Conservation (phyloP, 2,888 invertebrate genomes). For the Cheilosia impressa region DNA sequence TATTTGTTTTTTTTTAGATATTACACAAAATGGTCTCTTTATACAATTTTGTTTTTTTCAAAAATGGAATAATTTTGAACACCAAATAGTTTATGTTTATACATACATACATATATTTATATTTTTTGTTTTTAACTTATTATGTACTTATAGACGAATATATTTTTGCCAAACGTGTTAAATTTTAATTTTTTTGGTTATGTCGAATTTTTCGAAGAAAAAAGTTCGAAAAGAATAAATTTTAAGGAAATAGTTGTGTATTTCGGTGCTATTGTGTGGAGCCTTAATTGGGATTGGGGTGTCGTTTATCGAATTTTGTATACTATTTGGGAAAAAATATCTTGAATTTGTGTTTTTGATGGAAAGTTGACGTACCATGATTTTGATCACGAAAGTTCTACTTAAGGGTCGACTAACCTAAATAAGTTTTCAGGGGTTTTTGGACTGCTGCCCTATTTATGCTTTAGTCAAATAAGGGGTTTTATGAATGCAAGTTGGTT, state of each 20-base stretch:
- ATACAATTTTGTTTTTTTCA: conserved; percentile 50
- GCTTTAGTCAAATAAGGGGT: no score
- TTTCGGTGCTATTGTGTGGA: conserved; percentile 57
- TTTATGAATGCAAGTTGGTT: no score
- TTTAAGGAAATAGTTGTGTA: conserved; percentile 44
- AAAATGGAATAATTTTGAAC: conserved; percentile 71
- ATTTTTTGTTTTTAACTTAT: conserved; percentile 33
- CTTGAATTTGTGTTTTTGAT: background rate
- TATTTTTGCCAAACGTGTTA: conserved; percentile 50
- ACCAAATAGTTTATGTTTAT: conserved; percentile 63
- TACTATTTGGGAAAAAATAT: background rate
- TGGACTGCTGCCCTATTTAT: no score
- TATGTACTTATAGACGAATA: conserved; percentile 54
- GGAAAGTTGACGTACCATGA: background rate
- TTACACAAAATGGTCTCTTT: conserved; percentile 45
- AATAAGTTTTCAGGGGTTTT: no score
- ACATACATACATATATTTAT: conserved; percentile 59
- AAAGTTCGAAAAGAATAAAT: conserved; percentile 48
- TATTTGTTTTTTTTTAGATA: conserved; percentile 40
- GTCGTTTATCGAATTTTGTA: background rate
- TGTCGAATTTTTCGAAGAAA: conserved; percentile 43
- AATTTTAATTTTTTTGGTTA: conserved; percentile 50
- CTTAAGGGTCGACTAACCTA: no score
- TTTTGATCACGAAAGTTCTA: no score
- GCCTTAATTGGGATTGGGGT: conserved; percentile 7